Evolutionary conservation across 2,113 vertebrate genomes (phyloP).

Genomic region (Recurvirostra avosetta): DNA sequence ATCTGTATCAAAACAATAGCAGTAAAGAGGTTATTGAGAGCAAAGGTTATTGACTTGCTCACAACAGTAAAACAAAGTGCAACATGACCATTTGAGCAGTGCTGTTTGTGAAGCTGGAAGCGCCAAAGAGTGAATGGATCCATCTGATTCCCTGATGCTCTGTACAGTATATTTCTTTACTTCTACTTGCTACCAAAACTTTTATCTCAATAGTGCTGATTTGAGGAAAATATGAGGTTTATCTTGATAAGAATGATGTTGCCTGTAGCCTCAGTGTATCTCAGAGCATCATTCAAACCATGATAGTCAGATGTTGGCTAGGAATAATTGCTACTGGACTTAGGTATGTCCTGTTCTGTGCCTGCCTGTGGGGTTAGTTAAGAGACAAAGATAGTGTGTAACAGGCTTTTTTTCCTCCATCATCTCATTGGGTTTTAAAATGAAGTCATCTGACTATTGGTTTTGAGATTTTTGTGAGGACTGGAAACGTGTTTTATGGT

Average conservation of each 20-base stretch:
- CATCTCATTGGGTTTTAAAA: neutral
- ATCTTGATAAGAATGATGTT: too few relatives aligned
- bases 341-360: neutral
- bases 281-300: neutral
- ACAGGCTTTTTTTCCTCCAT: neutral
- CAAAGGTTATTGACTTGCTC: neutral
- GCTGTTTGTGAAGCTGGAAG: neutral
- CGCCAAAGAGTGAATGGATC: neutral
- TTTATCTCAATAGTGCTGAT: neutral
- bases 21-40: neutral
- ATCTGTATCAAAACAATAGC: neutral
- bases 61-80: neutral
- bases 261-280: neutral
- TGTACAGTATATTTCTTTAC: neutral
- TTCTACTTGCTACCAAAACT: neutral
- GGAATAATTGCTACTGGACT: neutral
- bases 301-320: neutral
- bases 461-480: neutral
- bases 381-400: neutral
- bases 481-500: neutral
- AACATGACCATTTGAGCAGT: neutral
- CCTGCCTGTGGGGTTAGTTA: neutral
- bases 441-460: fast-evolving
- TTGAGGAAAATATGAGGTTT: too few relatives aligned
- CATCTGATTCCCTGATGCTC: neutral